Percentiles rank a stretch among this genome's conserved stretches.
Conservation (phyloP, 2,113 vertebrate species). For the Pipra filicauda region DNA sequence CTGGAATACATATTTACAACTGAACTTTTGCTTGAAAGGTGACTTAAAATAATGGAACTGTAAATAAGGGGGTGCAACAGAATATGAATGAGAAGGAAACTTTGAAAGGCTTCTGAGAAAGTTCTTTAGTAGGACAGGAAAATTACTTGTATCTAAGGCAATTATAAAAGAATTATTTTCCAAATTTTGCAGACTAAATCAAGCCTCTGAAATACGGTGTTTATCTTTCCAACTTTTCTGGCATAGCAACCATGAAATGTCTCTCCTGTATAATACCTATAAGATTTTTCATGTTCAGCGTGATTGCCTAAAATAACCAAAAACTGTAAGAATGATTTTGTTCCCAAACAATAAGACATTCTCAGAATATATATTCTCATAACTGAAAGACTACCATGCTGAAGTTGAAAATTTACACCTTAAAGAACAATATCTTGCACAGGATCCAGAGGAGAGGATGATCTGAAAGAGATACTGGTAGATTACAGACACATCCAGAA, state of each 20-base stretch:
- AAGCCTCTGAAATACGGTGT: neutral
- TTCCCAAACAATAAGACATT: neutral
- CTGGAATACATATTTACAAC: neutral
- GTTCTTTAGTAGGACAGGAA: neutral
- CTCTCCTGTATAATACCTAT: neutral
- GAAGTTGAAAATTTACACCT: neutral
- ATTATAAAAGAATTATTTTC: neutral
- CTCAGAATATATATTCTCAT: neutral
- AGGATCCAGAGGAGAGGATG: neutral
- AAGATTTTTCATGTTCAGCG: neutral
- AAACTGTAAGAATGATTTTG: neutral
- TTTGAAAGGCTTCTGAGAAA: neutral
- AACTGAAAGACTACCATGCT: neutral
- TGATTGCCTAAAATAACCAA: neutral
- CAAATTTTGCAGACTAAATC: neutral
- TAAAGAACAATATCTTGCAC: neutral
- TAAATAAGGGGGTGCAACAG: constrained; percentile 6
- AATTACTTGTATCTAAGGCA: neutral
- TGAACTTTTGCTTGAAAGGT: constrained; percentile 38
- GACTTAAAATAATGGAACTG: constrained; percentile 35
- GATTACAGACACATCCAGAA: neutral
- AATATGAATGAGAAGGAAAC: constrained; percentile 14
- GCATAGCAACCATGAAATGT: neutral
- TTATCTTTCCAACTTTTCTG: neutral
- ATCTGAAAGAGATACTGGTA: neutral